These are phyloP conservation scores for Temnothorax rugatulus DNA, from an alignment of 2,888 invertebrate genomes.

Conservation along the genomic window DNA sequence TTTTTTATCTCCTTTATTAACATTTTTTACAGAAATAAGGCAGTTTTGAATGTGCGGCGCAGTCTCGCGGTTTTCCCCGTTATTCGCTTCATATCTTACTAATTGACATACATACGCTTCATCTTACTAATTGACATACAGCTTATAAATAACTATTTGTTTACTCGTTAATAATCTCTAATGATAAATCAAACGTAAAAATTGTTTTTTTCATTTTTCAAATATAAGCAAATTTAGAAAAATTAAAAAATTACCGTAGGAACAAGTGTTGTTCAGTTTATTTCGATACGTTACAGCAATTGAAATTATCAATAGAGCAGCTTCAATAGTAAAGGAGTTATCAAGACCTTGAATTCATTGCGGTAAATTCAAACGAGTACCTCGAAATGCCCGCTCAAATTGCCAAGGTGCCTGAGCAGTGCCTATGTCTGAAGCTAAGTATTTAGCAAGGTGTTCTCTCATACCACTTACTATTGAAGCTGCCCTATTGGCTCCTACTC, in stretches of 20 bases:
- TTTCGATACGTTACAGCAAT: not conserved
- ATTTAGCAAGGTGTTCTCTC: constrained; percentile 12
- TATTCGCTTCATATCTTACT: too few species aligned
- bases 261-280: not conserved
- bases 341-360: not conserved
- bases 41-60: constrained; percentile 46
- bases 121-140: constrained; percentile 73
- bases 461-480: constrained; percentile 16
- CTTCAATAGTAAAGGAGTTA: too few species aligned
- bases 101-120: too few species aligned
- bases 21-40: too few species aligned
- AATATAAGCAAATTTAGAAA: not conserved
- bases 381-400: constrained; percentile 17
- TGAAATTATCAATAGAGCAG: not conserved
- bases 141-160: constrained; percentile 79
- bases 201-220: not conserved
- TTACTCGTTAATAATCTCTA: constrained; percentile 69
- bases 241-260: not conserved
- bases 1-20: too few species aligned
- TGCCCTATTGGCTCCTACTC: constrained; percentile 13
- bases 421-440: constrained; percentile 15
- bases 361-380: constrained; percentile 9
- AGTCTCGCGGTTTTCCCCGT: constrained; percentile 74
- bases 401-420: constrained; percentile 5
- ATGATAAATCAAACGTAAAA: not conserved